phyloP scores from a whole-genome alignment of 2,888 invertebrate genomes.

The Lasioglossum marginatum region DNA sequence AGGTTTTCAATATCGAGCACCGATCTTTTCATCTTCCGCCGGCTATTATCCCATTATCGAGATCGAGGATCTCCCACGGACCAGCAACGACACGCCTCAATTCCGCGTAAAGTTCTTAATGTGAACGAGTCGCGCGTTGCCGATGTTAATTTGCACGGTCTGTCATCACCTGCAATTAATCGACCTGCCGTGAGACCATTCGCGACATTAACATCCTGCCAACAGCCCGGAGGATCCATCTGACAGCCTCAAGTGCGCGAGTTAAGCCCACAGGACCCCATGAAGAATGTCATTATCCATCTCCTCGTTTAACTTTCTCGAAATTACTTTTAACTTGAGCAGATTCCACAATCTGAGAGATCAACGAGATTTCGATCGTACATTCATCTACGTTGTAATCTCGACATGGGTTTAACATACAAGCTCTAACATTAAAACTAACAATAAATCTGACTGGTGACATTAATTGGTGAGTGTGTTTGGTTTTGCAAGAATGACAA shows the following conservation, averaged over 20 bases:
- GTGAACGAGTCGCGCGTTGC: constrained; percentile 47
- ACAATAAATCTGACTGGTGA: no score
- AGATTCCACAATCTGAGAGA: background rate
- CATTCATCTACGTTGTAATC: background rate
- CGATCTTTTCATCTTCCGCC: background rate
- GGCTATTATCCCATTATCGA: constrained; percentile 30
- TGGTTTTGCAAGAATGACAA: background rate
- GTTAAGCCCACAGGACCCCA: background rate
- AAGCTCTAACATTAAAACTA: background rate
- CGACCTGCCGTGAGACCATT: constrained; percentile 39
- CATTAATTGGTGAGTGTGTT: background rate
- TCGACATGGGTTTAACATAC: background rate
- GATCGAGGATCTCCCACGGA: constrained; percentile 1
- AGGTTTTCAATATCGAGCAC: constrained; percentile 25
- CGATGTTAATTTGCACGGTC: constrained; percentile 65
- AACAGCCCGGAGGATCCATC: constrained; percentile 24
- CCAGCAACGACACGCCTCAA: background rate
- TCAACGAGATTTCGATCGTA: background rate
- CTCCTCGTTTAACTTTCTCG: background rate
- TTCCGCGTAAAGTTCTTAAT: constrained; percentile 54
- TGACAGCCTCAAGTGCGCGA: constrained; percentile 37
- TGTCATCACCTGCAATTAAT: constrained; percentile 72
- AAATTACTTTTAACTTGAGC: background rate
- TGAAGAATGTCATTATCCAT: background rate
- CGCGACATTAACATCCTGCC: constrained; percentile 61